phyloP scores from a whole-genome alignment of 1,140 invertebrate species.

The Aricia agestis region DNA sequence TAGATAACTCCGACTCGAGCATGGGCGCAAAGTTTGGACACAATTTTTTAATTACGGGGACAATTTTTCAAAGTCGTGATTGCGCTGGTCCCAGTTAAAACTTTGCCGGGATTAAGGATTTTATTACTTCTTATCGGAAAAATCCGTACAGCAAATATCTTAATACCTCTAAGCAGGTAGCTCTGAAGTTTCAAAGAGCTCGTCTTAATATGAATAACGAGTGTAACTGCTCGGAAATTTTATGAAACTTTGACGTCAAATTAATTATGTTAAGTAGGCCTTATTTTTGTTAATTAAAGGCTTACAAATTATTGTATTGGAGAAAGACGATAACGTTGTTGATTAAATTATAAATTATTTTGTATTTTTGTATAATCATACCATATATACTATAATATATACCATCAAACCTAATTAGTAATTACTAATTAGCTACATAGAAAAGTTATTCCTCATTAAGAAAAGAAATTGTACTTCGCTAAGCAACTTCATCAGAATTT shows the following conservation, averaged over 20 bases:
- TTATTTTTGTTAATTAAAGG: no score
- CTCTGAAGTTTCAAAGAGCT: slow-evolving; percentile 12
- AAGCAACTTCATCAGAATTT: not conserved
- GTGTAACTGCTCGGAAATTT: not conserved
- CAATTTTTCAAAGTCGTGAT: slow-evolving; percentile 56
- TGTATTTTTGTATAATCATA: no score
- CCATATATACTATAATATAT: no score
- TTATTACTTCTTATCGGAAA: slow-evolving; percentile 50
- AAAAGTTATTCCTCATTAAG: no score
- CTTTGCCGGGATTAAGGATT: slow-evolving; percentile 49
- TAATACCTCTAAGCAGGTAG: slow-evolving; percentile 13
- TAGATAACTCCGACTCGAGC: slow-evolving; percentile 26
- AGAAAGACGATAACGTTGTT: no score
- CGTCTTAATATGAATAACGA: slow-evolving; percentile 1
- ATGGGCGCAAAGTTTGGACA: slow-evolving; percentile 25
- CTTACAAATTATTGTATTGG: no score
- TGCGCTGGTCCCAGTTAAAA: slow-evolving; percentile 40
- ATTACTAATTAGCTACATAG: no score
- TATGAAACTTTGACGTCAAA: not conserved
- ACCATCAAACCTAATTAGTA: no score
- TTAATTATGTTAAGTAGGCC: not conserved
- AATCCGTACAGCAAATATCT: slow-evolving; percentile 47
- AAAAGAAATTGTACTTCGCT: not conserved
- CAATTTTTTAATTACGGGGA: slow-evolving; percentile 52
- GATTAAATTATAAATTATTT: no score